Percentiles rank a stretch among this genome's conserved stretches.
phyloP scores from a whole-genome alignment of 2,888 invertebrate genomes.

The Macropis europaea region DNA sequence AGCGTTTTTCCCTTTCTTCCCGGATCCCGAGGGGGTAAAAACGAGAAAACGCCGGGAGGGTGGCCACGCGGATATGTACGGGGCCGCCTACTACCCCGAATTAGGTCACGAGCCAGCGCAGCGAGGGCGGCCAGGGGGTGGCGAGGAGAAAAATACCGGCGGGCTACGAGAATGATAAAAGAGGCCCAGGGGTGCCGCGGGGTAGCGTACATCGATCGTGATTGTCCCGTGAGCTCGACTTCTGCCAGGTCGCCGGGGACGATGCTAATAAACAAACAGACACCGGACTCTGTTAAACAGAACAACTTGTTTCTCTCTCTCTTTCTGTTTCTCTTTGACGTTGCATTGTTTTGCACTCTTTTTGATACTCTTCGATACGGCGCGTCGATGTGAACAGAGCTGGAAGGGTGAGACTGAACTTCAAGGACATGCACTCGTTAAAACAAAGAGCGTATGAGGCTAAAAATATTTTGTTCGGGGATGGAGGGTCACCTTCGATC shows the following conservation, averaged over 20 bases:
- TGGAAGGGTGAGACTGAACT: no score
- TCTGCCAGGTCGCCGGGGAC: conserved; percentile 42
- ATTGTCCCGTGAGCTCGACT: conserved; percentile 49
- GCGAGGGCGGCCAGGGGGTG: not conserved
- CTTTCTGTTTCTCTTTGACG: not conserved
- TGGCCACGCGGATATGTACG: conserved; percentile 37
- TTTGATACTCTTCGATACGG: not conserved
- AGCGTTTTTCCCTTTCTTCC: conserved; percentile 13
- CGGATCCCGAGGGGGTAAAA: conserved; percentile 5
- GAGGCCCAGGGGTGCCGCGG: conserved; percentile 9
- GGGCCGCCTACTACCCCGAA: conserved; percentile 49
- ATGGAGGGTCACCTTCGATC: no score
- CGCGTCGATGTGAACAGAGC: no score
- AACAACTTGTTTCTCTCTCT: conserved; percentile 25
- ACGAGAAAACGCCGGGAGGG: conserved; percentile 39
- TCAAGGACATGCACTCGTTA: no score
- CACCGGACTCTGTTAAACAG: conserved; percentile 23
- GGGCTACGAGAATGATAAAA: conserved; percentile 44
- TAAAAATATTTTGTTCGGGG: no score
- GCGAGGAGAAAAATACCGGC: conserved; percentile 47
- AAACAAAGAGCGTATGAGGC: no score
- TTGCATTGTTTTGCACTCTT: not conserved
- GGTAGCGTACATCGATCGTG: conserved; percentile 47
- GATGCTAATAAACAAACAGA: conserved; percentile 43
- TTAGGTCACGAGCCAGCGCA: conserved; percentile 59